A percentile compares a stretch with the other conserved stretches of the same genome.
Evolutionary conservation across 1,140 invertebrate genomes (phyloP).

Genomic region (Formica exsecta): DNA sequence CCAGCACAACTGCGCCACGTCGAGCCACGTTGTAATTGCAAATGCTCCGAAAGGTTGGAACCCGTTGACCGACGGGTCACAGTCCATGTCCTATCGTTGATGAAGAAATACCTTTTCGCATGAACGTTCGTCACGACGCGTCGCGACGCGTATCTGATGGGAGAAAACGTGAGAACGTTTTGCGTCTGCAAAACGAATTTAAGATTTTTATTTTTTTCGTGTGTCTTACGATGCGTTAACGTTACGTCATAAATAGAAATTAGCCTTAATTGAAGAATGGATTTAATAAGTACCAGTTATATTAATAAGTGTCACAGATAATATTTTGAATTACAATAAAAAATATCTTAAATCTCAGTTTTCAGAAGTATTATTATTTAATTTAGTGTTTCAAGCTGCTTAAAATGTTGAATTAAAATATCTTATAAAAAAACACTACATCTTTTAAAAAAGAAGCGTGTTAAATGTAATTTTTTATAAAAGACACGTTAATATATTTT

Average conservation of each 20-base stretch:
- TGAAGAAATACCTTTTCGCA: slow-evolving; percentile 49
- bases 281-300: not conserved
- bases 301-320: not conserved
- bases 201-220: not conserved
- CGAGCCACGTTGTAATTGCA: slow-evolving; percentile 71
- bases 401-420: not conserved
- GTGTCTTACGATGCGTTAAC: not conserved
- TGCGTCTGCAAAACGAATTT: not conserved
- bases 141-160: slow-evolving; percentile 67
- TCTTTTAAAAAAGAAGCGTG: not conserved
- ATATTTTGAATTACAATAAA: not conserved
- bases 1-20: slow-evolving; percentile 9
- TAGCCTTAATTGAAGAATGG: not conserved
- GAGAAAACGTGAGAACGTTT: slow-evolving; percentile 58
- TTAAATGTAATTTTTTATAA: not conserved
- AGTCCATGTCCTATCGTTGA: slow-evolving; percentile 16
- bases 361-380: slow-evolving; percentile 3
- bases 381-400: not conserved
- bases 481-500: not conserved
- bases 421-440: not conserved
- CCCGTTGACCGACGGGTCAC: slow-evolving; percentile 45
- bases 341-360: not conserved
- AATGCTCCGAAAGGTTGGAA: slow-evolving; percentile 62
- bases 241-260: slow-evolving; percentile 12
- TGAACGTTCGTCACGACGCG: slow-evolving; percentile 64